Base-by-base conservation (phyloP, 2,888 invertebrate species). In the Torymus texanus region DNA sequence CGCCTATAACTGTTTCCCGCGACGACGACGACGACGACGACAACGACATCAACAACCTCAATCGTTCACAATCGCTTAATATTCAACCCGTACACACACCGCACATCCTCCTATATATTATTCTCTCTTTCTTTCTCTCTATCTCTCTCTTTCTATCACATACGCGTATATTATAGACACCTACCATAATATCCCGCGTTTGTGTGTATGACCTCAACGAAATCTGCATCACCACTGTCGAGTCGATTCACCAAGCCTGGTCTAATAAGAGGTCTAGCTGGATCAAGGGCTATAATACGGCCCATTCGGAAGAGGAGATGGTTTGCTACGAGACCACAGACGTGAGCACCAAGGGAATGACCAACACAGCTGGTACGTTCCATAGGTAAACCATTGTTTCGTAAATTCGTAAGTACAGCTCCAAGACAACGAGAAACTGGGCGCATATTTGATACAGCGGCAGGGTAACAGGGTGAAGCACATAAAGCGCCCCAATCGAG, bases 151-250 rank as follows among this genome's bases (percentile, higher is more conserved):
- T 8, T 41, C 5, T 8, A 8, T 8, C 41, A 41, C 8, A 29
- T 29, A 21, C n/a, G n/a, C n/a, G n/a, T 21, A 21, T 21, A 21
- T 21, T 21, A 21, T 16, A 53, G 0, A 11, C 11, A 75, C 79
- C 75, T 79, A 84, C 95, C 95, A 88, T 95, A 96, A 81, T 94
- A 93, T 0, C 95, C 95, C 0, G 95, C 95, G 88, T 95, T 95
- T 0, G 95, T 95, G 87, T 95, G 96, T 29, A 95, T 92, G 21
- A 95, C 94, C 88, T 95, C 94, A 2, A 96, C 96, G 0, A 95
- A 94, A 78, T 93, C 92, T 2, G 96, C 96, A 86, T 95, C 95
- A 0, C 95, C 95, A 66, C 94, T 93, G 87, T 94, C 94, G 83
- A 95, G 88, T 5, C 94, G 92, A 41, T 93, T 92, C 0, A 93